A percentile compares a stretch with the other conserved stretches of the same genome.
phyloP scores from a whole-genome alignment of 1,140 invertebrate species.

The Berghia stephanieae region DNA sequence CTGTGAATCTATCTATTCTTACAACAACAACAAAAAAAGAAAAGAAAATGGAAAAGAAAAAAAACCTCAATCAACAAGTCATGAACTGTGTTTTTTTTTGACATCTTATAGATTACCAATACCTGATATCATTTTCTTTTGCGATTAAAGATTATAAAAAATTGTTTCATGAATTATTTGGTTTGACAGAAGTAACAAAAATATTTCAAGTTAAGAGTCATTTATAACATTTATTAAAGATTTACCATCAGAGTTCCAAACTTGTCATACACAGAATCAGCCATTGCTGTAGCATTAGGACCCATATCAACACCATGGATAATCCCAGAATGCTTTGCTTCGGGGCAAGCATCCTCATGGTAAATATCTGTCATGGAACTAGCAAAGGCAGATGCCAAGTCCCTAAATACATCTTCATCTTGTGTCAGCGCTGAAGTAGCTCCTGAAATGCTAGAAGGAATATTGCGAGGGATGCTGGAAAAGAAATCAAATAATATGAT shows the following conservation, averaged over 20 bases:
- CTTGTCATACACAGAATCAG: slow-evolving; percentile 64
- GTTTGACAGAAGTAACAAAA: too few relatives aligned
- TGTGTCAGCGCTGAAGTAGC: slow-evolving; percentile 42
- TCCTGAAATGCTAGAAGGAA: background rate
- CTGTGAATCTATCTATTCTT: too few relatives aligned
- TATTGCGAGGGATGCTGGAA: slow-evolving; percentile 37
- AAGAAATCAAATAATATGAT: background rate
- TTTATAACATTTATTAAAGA: too few relatives aligned
- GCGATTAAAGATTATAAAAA: too few relatives aligned
- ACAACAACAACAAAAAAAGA: too few relatives aligned
- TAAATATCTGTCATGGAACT: slow-evolving; percentile 61
- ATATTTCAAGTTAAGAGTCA: too few relatives aligned
- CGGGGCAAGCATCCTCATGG: slow-evolving; percentile 45
- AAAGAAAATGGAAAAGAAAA: background rate
- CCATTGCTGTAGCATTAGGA: slow-evolving; percentile 52
- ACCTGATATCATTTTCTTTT: too few relatives aligned
- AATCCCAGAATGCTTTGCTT: slow-evolving; percentile 62
- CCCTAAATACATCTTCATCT: slow-evolving; percentile 60
- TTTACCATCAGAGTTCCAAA: slow-evolving; percentile 62
- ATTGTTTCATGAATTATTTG: too few relatives aligned
- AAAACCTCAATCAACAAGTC: too few relatives aligned
- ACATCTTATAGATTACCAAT: too few relatives aligned
- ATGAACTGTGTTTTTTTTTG: too few relatives aligned
- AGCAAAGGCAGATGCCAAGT: slow-evolving; percentile 65
- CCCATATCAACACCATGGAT: slow-evolving; percentile 58